Evolutionary conservation across 2,888 invertebrate genomes (phyloP).

Genomic region (Miltochrista miniata): DNA sequence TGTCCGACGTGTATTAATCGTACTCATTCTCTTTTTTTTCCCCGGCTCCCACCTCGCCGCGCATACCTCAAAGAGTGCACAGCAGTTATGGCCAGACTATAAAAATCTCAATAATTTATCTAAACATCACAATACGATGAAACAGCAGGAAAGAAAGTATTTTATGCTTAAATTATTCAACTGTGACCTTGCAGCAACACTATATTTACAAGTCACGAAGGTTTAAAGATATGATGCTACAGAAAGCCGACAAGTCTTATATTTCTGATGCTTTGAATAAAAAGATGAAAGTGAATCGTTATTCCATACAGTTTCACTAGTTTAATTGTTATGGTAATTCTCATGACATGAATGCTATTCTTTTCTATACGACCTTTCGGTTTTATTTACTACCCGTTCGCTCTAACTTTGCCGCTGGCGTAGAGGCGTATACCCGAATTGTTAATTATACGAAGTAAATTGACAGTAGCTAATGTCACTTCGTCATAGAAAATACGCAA

Average conservation of each 20-base stretch:
- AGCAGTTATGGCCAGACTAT: too few species aligned
- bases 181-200: background rate
- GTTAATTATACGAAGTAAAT: too few species aligned
- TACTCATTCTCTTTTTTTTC: too few species aligned
- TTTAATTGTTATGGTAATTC: constrained; percentile 32
- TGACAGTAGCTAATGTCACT: too few species aligned
- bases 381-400: too few species aligned
- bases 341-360: constrained; percentile 24
- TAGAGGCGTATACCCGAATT: too few species aligned
- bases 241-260: background rate
- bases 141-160: background rate
- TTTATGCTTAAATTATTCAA: background rate
- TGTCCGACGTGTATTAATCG: too few species aligned
- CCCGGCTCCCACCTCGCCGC: too few species aligned
- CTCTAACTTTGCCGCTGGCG: too few species aligned
- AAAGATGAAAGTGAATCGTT: constrained; percentile 17
- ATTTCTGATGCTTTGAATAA: background rate
- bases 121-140: background rate
- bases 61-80: too few species aligned
- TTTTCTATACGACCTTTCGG: constrained; percentile 26
- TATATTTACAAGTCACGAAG: background rate
- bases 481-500: too few species aligned
- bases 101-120: too few species aligned
- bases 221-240: background rate
- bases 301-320: constrained; percentile 19